These are phyloP conservation scores for Sula dactylatra DNA, from an alignment of 2,113 vertebrate species.

Conservation along the genomic window DNA sequence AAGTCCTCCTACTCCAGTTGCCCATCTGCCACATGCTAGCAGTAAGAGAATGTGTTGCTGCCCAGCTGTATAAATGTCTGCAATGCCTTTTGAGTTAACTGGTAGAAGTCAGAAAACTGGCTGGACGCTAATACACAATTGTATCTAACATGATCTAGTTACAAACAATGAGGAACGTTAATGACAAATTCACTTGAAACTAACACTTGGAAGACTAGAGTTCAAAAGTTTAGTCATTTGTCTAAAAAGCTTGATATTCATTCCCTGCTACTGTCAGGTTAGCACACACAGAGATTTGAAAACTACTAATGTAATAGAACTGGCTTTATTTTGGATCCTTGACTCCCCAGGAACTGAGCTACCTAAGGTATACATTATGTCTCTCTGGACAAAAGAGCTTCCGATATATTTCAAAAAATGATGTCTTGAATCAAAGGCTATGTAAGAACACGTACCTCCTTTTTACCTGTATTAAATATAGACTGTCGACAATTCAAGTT, in stretches of 20 bases:
- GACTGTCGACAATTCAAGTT: neutral
- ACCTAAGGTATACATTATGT: neutral
- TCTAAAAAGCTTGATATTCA: neutral
- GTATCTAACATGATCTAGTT: neutral
- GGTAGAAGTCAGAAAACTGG: neutral
- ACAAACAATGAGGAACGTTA: neutral
- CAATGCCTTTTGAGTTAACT: neutral
- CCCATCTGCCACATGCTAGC: neutral
- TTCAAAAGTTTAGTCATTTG: neutral
- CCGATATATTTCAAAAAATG: neutral
- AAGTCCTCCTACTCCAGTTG: neutral
- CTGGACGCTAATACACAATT: neutral
- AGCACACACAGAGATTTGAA: neutral
- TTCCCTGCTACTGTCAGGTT: neutral
- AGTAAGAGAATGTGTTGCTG: neutral
- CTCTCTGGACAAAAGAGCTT: neutral
- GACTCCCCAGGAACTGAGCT: neutral
- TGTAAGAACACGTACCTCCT: neutral
- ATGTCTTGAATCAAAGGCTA: neutral
- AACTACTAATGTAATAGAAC: neutral
- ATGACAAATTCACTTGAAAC: neutral
- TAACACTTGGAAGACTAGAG: neutral
- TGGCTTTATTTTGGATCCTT: neutral
- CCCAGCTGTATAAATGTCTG: accelerated
- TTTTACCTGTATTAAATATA: neutral